Evolutionary conservation across 35 echinoderm and acorn worm species (phyloP).

Genomic region (Heliocidaris erythrogramma): DNA sequence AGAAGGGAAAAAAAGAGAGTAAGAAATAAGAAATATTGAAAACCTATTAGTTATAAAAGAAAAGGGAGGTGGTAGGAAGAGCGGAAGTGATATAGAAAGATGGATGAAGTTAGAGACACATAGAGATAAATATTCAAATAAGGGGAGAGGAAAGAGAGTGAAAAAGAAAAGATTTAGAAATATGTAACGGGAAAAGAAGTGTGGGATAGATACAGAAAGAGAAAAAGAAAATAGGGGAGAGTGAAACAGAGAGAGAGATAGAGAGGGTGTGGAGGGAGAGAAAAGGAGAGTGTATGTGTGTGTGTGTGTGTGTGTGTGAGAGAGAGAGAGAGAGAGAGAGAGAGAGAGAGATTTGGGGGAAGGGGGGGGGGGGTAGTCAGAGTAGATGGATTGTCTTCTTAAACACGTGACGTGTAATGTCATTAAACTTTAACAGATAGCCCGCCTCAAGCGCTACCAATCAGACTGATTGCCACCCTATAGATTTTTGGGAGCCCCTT

Average conservation of each 20-base stretch:
- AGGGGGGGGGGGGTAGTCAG: background rate
- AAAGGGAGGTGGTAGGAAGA: too few relatives aligned
- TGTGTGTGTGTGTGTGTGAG: too few relatives aligned
- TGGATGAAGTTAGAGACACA: too few relatives aligned
- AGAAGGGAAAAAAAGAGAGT: too few relatives aligned
- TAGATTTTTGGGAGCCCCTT: conserved; percentile 39
- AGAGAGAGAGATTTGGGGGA: background rate
- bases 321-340: background rate
- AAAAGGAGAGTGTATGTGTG: background rate
- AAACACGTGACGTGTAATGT: conserved; percentile 35
- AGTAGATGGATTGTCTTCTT: background rate
- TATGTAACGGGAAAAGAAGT: too few relatives aligned
- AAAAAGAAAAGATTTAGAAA: background rate
- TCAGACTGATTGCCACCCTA: conserved; percentile 29
- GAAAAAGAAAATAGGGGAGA: background rate
- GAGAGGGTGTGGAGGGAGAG: background rate
- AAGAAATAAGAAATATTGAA: too few relatives aligned
- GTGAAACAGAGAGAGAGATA: background rate
- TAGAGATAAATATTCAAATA: background rate
- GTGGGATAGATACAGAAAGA: background rate
- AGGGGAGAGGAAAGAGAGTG: background rate
- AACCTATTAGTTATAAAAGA: too few relatives aligned
- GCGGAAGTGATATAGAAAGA: too few relatives aligned
- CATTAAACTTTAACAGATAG: conserved; percentile 33
- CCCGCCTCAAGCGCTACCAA: conserved; percentile 1